Evolutionary conservation across 2,113 vertebrate species (phyloP).

Genomic region (Zeus faber): DNA sequence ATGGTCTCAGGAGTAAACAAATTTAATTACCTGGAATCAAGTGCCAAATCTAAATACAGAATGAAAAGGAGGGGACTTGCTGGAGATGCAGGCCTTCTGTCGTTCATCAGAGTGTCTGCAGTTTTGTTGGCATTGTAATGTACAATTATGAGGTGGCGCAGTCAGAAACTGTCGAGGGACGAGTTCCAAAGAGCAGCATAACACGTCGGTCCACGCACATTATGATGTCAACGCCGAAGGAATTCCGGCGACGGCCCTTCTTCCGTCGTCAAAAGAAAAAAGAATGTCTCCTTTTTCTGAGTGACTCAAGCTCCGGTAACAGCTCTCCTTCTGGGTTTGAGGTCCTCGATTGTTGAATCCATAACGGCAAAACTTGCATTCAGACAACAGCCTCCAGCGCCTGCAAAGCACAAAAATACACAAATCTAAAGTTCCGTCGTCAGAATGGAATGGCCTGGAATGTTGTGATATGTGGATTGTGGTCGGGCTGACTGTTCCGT

Average conservation of each 20-base stretch:
- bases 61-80: constrained; percentile 19
- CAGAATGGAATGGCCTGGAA: constrained; percentile 32
- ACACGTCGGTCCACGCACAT: not conserved
- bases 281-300: constrained; percentile 16
- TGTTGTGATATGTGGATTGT: constrained; percentile 52
- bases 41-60: constrained; percentile 50
- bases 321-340: constrained; percentile 15
- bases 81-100: too few relatives aligned
- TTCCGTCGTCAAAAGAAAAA: constrained; percentile 10
- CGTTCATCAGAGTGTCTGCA: not conserved
- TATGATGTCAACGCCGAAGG: constrained; percentile 9
- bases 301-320: not conserved
- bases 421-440: constrained; percentile 27
- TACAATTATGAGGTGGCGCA: not conserved
- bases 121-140: constrained; percentile 9
- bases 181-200: not conserved
- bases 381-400: constrained; percentile 32
- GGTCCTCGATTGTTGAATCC: not conserved
- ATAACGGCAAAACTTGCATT: constrained; percentile 17
- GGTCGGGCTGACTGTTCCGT: constrained; percentile 33
- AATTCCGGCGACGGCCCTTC: constrained; percentile 6
- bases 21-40: constrained; percentile 44
- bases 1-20: constrained; percentile 55
- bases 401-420: constrained; percentile 51
- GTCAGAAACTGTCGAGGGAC: not conserved